Evolutionary conservation across 2,797 vertebrate genomes (phyloP).

Genomic region (Crypturellus tataupa): DNA sequence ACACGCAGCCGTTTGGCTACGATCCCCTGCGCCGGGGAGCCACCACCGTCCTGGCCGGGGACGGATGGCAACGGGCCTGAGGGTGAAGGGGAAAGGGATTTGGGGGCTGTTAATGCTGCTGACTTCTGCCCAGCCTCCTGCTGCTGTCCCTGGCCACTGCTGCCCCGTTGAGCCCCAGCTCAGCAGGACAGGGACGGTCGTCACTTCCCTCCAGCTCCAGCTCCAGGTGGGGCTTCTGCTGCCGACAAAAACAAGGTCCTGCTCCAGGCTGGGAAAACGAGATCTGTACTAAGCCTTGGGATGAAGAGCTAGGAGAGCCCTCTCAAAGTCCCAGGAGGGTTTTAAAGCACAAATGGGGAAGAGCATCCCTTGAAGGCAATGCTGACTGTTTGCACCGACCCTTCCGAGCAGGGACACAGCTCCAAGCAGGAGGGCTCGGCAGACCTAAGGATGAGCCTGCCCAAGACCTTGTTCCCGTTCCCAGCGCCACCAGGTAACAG

Average conservation of each 20-base stretch:
- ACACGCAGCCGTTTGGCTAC: not conserved
- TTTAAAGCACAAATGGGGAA: not conserved
- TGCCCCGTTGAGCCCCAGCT: not conserved
- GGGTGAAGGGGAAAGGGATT: not conserved
- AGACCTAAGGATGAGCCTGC: too few relatives aligned
- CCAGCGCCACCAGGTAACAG: too few relatives aligned
- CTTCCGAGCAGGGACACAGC: accelerated
- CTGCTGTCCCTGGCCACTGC: accelerated
- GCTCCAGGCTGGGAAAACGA: not conserved
- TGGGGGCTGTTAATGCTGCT: not conserved
- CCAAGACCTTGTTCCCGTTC: too few relatives aligned
- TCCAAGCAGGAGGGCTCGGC: not conserved
- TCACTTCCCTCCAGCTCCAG: too few relatives aligned
- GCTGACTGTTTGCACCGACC: not conserved
- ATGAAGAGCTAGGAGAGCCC: not conserved
- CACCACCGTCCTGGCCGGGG: not conserved
- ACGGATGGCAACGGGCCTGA: accelerated
- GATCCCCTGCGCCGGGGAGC: not conserved
- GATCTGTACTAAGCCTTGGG: not conserved
- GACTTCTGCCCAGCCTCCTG: not conserved
- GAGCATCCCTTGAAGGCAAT: not conserved
- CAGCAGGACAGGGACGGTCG: not conserved
- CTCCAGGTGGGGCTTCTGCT: not conserved
- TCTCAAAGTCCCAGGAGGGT: not conserved
- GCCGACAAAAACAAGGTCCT: not conserved